Evolutionary conservation across 2,113 vertebrate genomes (phyloP), one percentile per base, ranked within the genome.

Genomic region (Scartelaos histophorus): DNA sequence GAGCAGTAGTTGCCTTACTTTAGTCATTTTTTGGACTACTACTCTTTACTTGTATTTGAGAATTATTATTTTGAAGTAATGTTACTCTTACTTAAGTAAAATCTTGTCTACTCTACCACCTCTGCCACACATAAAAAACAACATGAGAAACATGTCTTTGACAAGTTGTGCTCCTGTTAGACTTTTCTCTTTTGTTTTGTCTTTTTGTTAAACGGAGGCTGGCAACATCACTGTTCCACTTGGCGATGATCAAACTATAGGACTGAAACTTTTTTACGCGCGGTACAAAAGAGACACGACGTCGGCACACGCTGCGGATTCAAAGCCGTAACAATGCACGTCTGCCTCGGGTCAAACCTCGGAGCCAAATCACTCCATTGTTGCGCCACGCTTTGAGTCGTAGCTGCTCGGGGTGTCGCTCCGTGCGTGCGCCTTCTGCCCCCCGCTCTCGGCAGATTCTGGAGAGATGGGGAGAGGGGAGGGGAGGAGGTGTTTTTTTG

Each of bases 321-420:
- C 67, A 34, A 54, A 45, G 24, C n/a, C 24, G 7, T 1, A 86
- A 91, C 88, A 89, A 88, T 87, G 80, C 67, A 61, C 57, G 84
- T 66, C 80, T 83, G 86, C 70, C 76, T 62, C 12, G 71, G 76
- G 82, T 87, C 80, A 82, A 75, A 24, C 61, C n/a, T 70, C 1
- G 74, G 45, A 75, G 71, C 74, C 78, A 75, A 87, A 84, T 79
- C 81, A 81, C 74, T 87, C 81, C 90, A 91, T 94, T 92, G 94
- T 95, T 88, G 66, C 15, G 92, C 90, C 94, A 93, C 92, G 56
- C 91, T 89, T 92, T 49, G 80, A 69, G 89, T 80, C 81, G 90
- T 65, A 80, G 15, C 22, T 11, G 56, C 56, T 13, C 56, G 74
- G 72, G 38, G 38, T 43, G 25, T 81, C 83, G 83, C 69, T 65